These are phyloP conservation scores for Cantharis rustica DNA, from an alignment of 2,888 invertebrate species.

Conservation along the genomic window DNA sequence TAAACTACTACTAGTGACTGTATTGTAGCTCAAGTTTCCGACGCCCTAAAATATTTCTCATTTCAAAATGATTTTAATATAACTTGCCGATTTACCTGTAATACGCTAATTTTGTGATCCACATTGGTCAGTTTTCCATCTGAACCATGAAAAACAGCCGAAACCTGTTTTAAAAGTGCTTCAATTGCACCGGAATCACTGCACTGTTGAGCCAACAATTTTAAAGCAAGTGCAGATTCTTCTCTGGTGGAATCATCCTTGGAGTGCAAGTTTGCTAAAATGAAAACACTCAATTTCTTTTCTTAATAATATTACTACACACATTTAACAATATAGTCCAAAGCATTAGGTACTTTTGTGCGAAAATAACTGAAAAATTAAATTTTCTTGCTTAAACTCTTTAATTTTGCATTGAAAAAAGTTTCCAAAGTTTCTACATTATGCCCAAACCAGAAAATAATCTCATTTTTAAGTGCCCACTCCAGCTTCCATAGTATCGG, in stretches of 20 bases:
- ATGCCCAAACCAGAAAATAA: too few species aligned
- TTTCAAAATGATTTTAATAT: neutral
- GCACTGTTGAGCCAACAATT: constrained; percentile 73
- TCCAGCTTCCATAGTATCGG: too few species aligned
- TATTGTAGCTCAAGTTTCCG: constrained; percentile 74
- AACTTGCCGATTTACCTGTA: constrained; percentile 64
- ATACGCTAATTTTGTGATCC: constrained; percentile 85
- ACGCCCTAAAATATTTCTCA: constrained; percentile 61
- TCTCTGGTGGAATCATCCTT: constrained; percentile 79
- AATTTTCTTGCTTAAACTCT: too few species aligned
- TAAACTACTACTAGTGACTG: constrained; percentile 63
- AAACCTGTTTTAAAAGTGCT: constrained; percentile 70
- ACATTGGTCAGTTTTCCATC: constrained; percentile 89
- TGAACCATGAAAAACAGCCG: constrained; percentile 84
- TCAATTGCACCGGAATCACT: constrained; percentile 68
- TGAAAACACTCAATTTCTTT: neutral
- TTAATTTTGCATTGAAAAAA: too few species aligned
- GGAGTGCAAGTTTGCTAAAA: constrained; percentile 78
- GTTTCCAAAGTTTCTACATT: too few species aligned
- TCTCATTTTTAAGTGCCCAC: too few species aligned
- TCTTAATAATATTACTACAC: neutral
- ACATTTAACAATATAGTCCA: neutral
- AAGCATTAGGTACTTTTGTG: too few species aligned
- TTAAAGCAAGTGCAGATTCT: constrained; percentile 76
- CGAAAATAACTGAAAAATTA: too few species aligned